Evolutionary conservation across 2,113 vertebrate species (phyloP), one percentile per base, ranked within the genome.

Genomic region (Syngnathus typhle): DNA sequence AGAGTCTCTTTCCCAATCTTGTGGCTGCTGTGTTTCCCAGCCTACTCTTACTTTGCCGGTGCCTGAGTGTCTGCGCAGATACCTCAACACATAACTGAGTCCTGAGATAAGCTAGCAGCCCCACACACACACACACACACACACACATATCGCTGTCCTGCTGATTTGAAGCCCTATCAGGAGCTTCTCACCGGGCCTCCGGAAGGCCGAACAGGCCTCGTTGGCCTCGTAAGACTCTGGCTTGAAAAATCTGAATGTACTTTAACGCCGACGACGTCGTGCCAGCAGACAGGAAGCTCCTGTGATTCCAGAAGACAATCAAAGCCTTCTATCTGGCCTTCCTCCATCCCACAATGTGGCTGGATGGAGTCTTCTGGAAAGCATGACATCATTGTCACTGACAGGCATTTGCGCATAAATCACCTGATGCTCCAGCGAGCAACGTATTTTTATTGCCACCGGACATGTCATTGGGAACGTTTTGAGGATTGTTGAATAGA

Each of bases 51-150:
- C 72, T 51, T 93, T 87, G 90, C 82, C 91, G 95, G 95, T 96
- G 96, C 95, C 95, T 94, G 90, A 80, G 92, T 96, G 95, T 96
- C 96, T 98, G 89, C 92, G 86, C 78, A 85, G 90, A 91, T 95
- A 96, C 95, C 96, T 96, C 96, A 93, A 93, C 92, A 93, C 94
- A 96, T 96, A 95, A 91, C 94, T 96, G 89, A 88, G 89, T 88
- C 89, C 92, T 96, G 95, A 96, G 95, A 96, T 98, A 96, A 98
- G 93, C 90, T 82, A 76, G 51, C 73, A 84, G 82, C 73, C 73
- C 71, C 66, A 67, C 49, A 47, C 66, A 41, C 23, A 43, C 43
- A 54, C 55, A n/a, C 18, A 6, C 18, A 8, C 55, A 58, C 12
- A 16, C 23, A 58, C 55, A 32, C 55, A 58, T 27, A 58, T 16